A percentile compares a stretch with the other conserved stretches of the same genome.
phyloP scores from a whole-genome alignment of 2,113 vertebrate species.

The Ptyas mucosa region DNA sequence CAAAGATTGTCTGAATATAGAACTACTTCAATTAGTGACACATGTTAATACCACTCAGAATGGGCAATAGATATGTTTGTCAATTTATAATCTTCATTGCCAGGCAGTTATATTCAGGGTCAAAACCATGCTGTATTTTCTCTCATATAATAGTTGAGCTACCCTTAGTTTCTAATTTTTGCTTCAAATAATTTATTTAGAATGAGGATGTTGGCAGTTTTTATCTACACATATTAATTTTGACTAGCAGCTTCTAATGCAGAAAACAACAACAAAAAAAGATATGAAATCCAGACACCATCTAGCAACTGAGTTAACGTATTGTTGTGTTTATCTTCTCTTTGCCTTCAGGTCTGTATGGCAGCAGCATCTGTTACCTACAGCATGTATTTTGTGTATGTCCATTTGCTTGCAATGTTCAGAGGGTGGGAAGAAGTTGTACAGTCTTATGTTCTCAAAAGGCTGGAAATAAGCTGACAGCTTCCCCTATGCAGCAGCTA shows the following conservation, averaged over 20 bases:
- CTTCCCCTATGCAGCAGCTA: background rate
- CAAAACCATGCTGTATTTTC: background rate
- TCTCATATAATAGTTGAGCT: background rate
- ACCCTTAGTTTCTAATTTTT: conserved; percentile 30
- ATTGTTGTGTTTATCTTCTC: background rate
- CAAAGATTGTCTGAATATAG: conserved; percentile 31
- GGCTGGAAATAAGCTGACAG: conserved; percentile 29
- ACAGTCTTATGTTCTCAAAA: conserved; percentile 22
- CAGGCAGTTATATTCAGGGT: conserved; percentile 1
- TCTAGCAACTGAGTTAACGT: background rate
- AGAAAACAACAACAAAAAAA: background rate
- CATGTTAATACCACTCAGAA: background rate
- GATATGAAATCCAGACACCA: background rate
- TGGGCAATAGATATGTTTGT: conserved; percentile 30
- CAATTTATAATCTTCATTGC: conserved; percentile 31
- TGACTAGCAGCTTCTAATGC: background rate
- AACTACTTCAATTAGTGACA: conserved; percentile 45
- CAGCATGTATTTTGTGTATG: background rate
- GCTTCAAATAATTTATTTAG: conserved; percentile 20
- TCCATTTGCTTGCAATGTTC: background rate
- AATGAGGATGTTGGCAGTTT: background rate
- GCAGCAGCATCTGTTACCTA: background rate
- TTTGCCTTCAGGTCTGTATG: background rate
- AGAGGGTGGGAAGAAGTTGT: conserved; percentile 11
- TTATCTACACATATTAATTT: conserved; percentile 26